phyloP scores from a whole-genome alignment of 1,140 invertebrate genomes.

The Drosophila kikkawai region DNA sequence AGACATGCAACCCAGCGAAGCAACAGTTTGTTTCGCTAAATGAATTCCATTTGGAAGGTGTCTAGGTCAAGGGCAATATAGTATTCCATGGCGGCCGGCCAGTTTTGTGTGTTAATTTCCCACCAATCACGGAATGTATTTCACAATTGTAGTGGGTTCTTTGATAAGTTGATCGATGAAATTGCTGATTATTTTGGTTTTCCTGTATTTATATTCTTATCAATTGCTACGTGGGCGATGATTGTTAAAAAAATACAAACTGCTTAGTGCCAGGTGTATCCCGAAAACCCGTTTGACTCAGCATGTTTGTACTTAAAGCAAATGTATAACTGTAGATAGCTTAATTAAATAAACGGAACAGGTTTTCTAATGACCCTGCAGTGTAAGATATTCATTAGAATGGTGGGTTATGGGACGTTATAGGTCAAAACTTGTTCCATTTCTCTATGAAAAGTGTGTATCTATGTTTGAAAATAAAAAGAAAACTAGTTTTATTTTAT shows the following conservation, averaged over 20 bases:
- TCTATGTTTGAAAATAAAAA: background rate
- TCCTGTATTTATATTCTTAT: conserved; percentile 21
- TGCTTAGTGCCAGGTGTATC: conserved; percentile 1
- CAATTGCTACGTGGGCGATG: conserved; percentile 25
- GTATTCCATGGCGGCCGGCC: conserved; percentile 1
- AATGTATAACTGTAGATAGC: conserved; percentile 4
- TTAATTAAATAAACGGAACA: conserved; percentile 6
- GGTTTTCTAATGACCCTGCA: conserved; percentile 6
- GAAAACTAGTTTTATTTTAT: background rate
- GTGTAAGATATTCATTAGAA: conserved; percentile 1
- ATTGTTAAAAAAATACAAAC: conserved; percentile 1
- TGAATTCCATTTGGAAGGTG: conserved; percentile 16
- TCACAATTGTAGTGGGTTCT: conserved; percentile 25
- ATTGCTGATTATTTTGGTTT: conserved; percentile 1
- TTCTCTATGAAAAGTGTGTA: conserved; percentile 10
- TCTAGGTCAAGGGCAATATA: conserved; percentile 36
- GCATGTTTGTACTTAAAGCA: conserved; percentile 3
- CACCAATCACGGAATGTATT: conserved; percentile 16
- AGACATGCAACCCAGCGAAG: conserved; percentile 39
- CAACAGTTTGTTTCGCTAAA: conserved; percentile 47
- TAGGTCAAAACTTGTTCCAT: conserved; percentile 18
- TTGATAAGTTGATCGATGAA: conserved; percentile 16
- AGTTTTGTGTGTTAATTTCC: conserved; percentile 17
- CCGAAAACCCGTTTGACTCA: conserved; percentile 18
- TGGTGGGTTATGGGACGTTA: background rate